Base-by-base conservation (phyloP, 2,797 vertebrate species). In the Enteromius treurensis region DNA sequence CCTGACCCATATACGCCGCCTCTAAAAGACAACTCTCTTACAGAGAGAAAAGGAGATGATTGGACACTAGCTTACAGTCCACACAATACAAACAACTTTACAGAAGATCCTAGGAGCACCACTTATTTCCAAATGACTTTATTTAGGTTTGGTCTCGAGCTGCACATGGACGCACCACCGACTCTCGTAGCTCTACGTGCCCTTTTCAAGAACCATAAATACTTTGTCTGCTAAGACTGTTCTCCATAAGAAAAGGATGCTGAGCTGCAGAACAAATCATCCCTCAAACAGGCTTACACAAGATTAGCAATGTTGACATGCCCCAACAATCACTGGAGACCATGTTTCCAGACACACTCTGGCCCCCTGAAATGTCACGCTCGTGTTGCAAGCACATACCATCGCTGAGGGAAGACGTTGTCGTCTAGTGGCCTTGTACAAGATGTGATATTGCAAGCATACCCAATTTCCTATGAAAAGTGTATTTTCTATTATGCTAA, bases 271-370 rank as follows among this genome's bases (percentile, higher is more conserved):
- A 85, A 81, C 74, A 85, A 83, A 87, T 81, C 81, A 85, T 67
- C 80, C 77, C 82, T 85, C 85, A 81, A 85, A 85, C 83, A 85
- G 83, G 85, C 85, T 87, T 87, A 88, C 85, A 84, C 79, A 73
- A 79, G 83, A 84, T 85, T 85, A 88, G 80, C 81, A 51, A 76
- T 81, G 80, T 83, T 73, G 80, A 85, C 87, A 83, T 77, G 85
- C 76, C 83, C 85, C 32, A 81, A 86, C 80, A 80, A 83, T 83
- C 42, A 77, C 73, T 79, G 47, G 80, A 70, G 86, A 83, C 79
- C 80, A 68, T 70, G 86, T 85, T 87, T 85, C 83, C 64, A 84
- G 83, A 81, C 71, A 83, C 53, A 85, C 76, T 37, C 26, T n/a
- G 58, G 76, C 70, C 83, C 53, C 77, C 62, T 70, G 70, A 87